Percentiles rank a stretch among this genome's conserved stretches.
Evolutionary conservation across 2,888 invertebrate genomes (phyloP).

Genomic region (Noctua pronuba): DNA sequence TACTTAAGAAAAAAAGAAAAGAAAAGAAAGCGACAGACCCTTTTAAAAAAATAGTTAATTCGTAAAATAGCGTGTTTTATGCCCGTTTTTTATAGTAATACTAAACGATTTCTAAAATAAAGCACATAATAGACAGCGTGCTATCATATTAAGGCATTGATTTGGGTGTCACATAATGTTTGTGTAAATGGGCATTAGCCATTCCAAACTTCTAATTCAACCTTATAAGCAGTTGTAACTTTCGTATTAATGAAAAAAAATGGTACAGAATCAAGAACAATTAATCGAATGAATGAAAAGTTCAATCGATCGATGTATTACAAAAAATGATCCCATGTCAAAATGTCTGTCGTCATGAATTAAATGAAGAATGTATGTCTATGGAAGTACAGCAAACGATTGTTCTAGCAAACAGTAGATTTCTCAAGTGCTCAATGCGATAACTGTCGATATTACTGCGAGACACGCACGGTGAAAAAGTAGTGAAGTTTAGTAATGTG

Average conservation of each 20-base stretch:
- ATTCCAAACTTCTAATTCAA: background rate
- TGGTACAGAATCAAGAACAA: background rate
- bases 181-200: background rate
- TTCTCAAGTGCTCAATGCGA: slow-evolving; percentile 30
- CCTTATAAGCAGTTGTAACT: background rate
- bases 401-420: slow-evolving; percentile 31
- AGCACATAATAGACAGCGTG: background rate
- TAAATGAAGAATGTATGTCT: slow-evolving; percentile 37
- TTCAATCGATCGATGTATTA: background rate
- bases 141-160: background rate
- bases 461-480: slow-evolving; percentile 10
- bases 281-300: slow-evolving; percentile 10
- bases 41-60: background rate
- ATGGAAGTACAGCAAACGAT: slow-evolving; percentile 20
- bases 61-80: background rate
- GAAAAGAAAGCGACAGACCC: background rate
- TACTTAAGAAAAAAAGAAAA: too few species aligned
- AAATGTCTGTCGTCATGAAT: slow-evolving; percentile 30
- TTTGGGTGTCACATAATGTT: background rate
- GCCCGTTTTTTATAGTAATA: background rate
- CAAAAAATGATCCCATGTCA: slow-evolving; percentile 43
- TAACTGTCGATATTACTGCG: slow-evolving; percentile 15
- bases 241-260: background rate
- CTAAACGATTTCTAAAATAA: background rate
- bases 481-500: slow-evolving; percentile 20